A percentile compares a stretch with the other conserved stretches of the same genome.
These are phyloP conservation scores for Eupithecia exiguata DNA, from an alignment of 2,888 invertebrate species.

Conservation along the genomic window DNA sequence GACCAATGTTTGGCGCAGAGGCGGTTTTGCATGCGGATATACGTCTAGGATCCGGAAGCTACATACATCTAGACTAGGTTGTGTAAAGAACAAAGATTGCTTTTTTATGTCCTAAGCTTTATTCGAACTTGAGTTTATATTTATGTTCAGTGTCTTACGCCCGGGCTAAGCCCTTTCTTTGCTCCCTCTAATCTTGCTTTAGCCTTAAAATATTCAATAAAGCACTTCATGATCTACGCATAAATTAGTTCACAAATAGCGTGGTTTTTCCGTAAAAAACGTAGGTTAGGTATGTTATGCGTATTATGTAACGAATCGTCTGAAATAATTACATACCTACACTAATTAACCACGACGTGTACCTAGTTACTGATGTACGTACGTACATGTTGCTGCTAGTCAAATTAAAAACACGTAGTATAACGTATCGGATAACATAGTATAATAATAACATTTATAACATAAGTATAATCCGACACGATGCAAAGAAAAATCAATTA, in stretches of 20 bases:
- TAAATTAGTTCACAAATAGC: not conserved
- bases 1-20: not conserved
- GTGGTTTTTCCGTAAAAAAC: not conserved
- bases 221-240: not conserved
- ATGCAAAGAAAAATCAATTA: not conserved
- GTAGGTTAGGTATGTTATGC: not conserved
- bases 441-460: no score
- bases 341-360: not conserved
- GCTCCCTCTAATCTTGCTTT: not conserved
- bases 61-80: not conserved
- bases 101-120: not conserved
- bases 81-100: not conserved
- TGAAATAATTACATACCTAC: conserved; percentile 6
- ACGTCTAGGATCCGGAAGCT: not conserved
- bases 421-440: not conserved
- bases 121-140: not conserved
- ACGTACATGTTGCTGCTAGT: not conserved
- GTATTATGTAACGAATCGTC: not conserved
- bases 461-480: not conserved
- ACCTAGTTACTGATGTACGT: not conserved
- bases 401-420: not conserved
- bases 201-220: not conserved
- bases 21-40: not conserved
- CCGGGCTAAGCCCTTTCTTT: not conserved
- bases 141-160: not conserved